A percentile compares a stretch with the other conserved stretches of the same genome.
Conservation (phyloP, 2,797 vertebrate species). For the Sus cebifrons region DNA sequence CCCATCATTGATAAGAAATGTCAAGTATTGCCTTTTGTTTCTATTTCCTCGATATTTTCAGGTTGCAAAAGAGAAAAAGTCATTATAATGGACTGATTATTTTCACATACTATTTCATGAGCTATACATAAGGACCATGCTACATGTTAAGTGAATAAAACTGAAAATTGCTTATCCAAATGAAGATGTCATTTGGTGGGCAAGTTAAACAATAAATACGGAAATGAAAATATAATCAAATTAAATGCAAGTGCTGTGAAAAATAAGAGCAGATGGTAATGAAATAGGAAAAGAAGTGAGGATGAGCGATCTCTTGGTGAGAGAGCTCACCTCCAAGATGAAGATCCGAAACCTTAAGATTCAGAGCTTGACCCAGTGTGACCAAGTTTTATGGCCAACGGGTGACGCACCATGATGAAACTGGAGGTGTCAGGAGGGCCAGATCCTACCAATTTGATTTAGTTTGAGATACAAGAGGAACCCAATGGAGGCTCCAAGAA, state of each 20-base stretch:
- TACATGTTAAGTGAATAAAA: background rate
- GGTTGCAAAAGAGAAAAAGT: conserved; percentile 54
- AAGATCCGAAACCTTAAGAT: background rate
- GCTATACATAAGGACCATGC: background rate
- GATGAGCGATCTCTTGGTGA: background rate
- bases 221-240: background rate
- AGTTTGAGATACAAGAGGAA: background rate
- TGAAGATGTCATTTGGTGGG: background rate
- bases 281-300: background rate
- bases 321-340: background rate
- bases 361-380: background rate
- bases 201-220: background rate
- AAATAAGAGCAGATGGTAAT: background rate
- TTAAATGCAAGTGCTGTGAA: background rate
- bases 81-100: background rate
- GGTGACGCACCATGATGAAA: background rate
- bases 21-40: background rate
- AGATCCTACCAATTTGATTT: background rate
- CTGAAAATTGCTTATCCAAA: background rate
- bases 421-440: background rate
- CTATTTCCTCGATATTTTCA: conserved; percentile 34
- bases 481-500: background rate
- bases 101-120: conserved; percentile 6
- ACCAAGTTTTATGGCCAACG: background rate
- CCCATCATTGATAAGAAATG: conserved; percentile 25